These are phyloP conservation scores for Frankliniella intonsa DNA, from an alignment of 2,888 invertebrate genomes.

Conservation along the genomic window DNA sequence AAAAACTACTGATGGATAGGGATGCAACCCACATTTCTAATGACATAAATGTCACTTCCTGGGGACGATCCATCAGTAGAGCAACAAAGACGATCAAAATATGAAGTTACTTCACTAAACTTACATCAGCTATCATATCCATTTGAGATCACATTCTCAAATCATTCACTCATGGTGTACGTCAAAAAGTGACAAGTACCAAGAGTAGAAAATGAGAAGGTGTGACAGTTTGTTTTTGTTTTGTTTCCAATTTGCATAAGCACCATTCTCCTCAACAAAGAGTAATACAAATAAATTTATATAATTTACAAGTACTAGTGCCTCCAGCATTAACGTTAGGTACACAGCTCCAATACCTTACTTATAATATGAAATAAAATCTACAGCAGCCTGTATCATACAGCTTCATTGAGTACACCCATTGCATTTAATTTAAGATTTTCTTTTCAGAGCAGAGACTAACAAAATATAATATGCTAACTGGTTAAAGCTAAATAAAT, in stretches of 20 bases:
- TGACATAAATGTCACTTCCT: background rate
- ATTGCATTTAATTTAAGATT: no score
- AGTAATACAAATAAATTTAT: background rate
- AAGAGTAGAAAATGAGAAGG: background rate
- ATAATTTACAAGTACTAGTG: background rate
- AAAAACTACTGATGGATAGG: background rate
- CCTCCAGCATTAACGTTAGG: background rate
- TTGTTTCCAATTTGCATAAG: background rate
- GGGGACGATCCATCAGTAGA: background rate
- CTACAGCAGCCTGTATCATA: slow-evolving; percentile 1
- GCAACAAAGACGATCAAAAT: slow-evolving; percentile 11
- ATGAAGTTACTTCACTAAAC: background rate
- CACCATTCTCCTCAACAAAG: background rate
- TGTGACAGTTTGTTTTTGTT: background rate
- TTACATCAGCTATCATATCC: background rate
- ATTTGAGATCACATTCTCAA: background rate
- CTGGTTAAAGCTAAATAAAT: slow-evolving; percentile 3
- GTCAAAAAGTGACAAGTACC: background rate
- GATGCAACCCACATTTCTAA: background rate
- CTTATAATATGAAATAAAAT: background rate
- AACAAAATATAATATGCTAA: slow-evolving; percentile 7
- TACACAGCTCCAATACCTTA: background rate
- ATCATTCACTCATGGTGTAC: background rate
- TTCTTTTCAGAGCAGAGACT: background rate
- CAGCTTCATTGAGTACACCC: background rate